phyloP scores from a whole-genome alignment of 2,113 vertebrate species.

The Thalassarche chlororhynchos region DNA sequence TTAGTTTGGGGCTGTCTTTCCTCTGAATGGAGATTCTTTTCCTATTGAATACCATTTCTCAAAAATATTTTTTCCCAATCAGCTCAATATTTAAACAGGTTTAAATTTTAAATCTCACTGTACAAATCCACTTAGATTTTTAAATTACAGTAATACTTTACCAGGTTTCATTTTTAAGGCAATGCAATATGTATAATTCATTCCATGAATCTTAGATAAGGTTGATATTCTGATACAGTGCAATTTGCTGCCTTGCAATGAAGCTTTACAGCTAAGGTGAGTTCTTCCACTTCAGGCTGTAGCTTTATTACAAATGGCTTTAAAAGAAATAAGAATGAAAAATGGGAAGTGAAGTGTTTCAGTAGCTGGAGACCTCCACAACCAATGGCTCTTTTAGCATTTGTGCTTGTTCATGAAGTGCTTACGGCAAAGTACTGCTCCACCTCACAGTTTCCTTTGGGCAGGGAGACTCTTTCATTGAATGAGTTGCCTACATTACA shows the following conservation, averaged over 20 bases:
- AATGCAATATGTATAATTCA: slow-evolving; percentile 81
- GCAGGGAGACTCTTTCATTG: background rate
- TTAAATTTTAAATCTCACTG: slow-evolving; percentile 82
- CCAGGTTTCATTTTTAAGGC: slow-evolving; percentile 79
- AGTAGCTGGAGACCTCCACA: slow-evolving; percentile 20
- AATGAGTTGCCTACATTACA: background rate
- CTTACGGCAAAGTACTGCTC: background rate
- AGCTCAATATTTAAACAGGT: slow-evolving; percentile 81
- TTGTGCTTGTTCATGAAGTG: background rate
- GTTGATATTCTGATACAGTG: slow-evolving; percentile 45
- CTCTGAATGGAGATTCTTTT: slow-evolving; percentile 63
- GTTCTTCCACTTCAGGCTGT: slow-evolving; percentile 34
- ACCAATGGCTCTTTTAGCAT: background rate
- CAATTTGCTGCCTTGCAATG: slow-evolving; percentile 56
- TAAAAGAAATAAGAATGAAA: slow-evolving; percentile 49
- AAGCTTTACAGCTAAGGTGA: slow-evolving; percentile 54
- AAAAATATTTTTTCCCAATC: slow-evolving; percentile 69
- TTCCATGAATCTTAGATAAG: slow-evolving; percentile 78
- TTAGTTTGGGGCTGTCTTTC: slow-evolving; percentile 62
- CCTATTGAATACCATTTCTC: slow-evolving; percentile 74
- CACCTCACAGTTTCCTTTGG: background rate
- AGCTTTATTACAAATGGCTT: slow-evolving; percentile 36
- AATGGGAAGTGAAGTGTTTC: slow-evolving; percentile 36
- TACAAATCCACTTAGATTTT: slow-evolving; percentile 77
- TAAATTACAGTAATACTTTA: slow-evolving; percentile 82